A percentile compares a stretch with the other conserved stretches of the same genome.
These are phyloP conservation scores for Gallinago solitaria DNA, from an alignment of 2,797 vertebrate genomes.

Conservation along the genomic window DNA sequence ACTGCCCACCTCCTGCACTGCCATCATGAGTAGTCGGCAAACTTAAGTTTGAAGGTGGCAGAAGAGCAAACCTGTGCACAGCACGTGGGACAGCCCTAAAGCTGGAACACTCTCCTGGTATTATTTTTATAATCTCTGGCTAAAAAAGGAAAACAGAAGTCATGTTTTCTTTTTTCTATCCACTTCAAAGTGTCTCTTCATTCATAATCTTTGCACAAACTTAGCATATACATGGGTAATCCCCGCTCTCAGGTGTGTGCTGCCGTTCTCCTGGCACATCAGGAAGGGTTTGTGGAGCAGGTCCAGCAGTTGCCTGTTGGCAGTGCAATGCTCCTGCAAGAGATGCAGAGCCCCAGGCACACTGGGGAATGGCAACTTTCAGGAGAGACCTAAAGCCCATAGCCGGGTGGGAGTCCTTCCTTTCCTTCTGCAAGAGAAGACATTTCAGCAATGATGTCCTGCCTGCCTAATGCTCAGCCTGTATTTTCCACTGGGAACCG, in stretches of 20 bases:
- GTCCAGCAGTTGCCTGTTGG: background rate
- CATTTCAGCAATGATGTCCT: background rate
- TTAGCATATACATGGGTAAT: background rate
- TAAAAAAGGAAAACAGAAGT: background rate
- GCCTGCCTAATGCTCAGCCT: background rate
- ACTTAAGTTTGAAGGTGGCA: background rate
- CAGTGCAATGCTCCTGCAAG: rapidly evolving
- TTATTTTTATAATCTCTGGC: background rate
- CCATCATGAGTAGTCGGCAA: background rate
- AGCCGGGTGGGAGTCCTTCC: background rate
- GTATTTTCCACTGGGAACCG: background rate
- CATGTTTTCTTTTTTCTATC: background rate
- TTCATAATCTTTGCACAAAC: background rate
- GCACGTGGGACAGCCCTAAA: background rate
- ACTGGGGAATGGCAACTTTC: background rate
- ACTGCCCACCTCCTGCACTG: background rate
- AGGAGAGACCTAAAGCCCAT: background rate
- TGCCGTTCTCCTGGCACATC: background rate
- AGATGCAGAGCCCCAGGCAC: background rate
- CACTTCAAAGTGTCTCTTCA: background rate
- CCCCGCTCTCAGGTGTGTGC: background rate
- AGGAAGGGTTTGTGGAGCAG: background rate
- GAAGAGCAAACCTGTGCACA: background rate
- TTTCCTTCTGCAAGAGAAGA: background rate
- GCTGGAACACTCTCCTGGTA: background rate